Evolutionary conservation across 2,888 invertebrate genomes (phyloP).

Genomic region (Coecobrya sp.): DNA sequence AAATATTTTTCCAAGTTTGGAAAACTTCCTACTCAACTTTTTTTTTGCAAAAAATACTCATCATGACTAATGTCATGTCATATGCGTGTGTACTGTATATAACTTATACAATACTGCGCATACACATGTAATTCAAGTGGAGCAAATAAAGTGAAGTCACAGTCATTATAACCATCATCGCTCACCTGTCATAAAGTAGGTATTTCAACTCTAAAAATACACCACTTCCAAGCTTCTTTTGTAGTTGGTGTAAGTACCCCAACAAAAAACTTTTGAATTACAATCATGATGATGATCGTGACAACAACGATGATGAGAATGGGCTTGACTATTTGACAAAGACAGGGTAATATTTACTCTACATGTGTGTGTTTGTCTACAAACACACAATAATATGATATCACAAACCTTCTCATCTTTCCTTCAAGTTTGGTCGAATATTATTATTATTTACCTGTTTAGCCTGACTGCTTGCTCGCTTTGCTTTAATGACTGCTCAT

Average conservation of each 20-base stretch:
- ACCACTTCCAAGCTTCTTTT: not conserved
- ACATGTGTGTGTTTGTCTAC: not conserved
- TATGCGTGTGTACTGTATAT: not conserved
- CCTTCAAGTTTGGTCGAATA: not conserved
- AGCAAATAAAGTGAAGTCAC: slow-evolving; percentile 4
- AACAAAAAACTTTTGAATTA: slow-evolving; percentile 43
- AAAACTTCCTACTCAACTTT: slow-evolving; percentile 12
- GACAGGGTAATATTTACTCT: slow-evolving; percentile 62
- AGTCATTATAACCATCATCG: not conserved
- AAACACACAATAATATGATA: not conserved
- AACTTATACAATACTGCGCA: not conserved
- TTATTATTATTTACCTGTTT: slow-evolving; percentile 9
- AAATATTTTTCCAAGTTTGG: slow-evolving; percentile 25
- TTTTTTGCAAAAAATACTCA: not conserved
- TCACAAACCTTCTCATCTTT: slow-evolving; percentile 38
- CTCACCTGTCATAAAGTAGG: slow-evolving; percentile 11
- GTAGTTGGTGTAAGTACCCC: not conserved
- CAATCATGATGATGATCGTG: not conserved
- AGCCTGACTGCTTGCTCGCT: not conserved
- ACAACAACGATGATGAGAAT: slow-evolving; percentile 25
- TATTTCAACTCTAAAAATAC: slow-evolving; percentile 41
- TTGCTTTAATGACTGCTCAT: slow-evolving; percentile 33
- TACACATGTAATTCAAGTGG: slow-evolving; percentile 1
- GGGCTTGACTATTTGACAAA: slow-evolving; percentile 56
- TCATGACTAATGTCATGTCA: not conserved